These are phyloP conservation scores for Vireo griseus DNA, from an alignment of 2,797 vertebrate genomes.

Conservation along the genomic window DNA sequence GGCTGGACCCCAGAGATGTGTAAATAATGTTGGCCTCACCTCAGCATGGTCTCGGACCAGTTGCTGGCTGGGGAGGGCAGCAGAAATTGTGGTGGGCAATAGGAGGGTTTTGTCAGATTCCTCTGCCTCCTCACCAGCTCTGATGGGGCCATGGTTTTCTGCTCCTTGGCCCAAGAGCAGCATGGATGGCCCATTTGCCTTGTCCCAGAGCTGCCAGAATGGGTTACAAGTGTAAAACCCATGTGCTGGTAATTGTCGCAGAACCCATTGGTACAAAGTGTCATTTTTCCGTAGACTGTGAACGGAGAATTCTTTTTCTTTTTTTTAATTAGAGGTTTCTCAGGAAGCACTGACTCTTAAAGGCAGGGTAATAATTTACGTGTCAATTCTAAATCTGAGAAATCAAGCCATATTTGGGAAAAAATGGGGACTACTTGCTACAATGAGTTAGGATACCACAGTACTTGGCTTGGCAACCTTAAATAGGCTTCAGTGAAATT, in stretches of 20 bases:
- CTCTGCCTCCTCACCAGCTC: neutral
- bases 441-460: neutral
- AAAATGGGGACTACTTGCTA: neutral
- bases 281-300: neutral
- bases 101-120: neutral
- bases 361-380: neutral
- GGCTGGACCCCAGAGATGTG: neutral
- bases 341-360: neutral
- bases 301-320: neutral
- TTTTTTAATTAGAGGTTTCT: neutral
- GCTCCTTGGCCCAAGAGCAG: neutral
- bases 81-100: neutral
- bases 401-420: neutral
- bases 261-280: neutral
- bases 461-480: neutral
- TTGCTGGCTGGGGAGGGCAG: neutral
- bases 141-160: neutral
- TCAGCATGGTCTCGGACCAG: rapidly evolving
- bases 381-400: neutral
- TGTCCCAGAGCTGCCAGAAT: neutral
- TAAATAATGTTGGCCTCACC: neutral
- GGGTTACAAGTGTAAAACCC: neutral
- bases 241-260: rapidly evolving
- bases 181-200: rapidly evolving
- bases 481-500: neutral